Base-by-base conservation (phyloP, 2,888 invertebrate genomes). In the Amphiduros pacificus region DNA sequence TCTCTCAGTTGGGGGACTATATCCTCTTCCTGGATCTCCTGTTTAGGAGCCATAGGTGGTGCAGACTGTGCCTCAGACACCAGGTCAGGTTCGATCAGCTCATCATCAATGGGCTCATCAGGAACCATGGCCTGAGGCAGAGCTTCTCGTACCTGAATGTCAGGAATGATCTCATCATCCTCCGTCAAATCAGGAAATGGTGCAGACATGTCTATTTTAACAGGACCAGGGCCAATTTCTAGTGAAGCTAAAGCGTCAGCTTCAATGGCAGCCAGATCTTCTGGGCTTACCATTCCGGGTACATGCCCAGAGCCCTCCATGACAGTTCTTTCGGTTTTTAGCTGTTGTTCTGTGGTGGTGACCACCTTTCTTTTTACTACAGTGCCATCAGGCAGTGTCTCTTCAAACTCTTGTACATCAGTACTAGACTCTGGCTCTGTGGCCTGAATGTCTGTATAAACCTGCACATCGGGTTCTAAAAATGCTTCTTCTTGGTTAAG, bases 301-400 rank as follows among this genome's bases (percentile, higher is more conserved):
- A 59, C 29, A 24, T 51, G 51, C 27, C 22, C 36, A 9, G 26
- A 14, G 20, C 59, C 70, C 56, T 70, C 70, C 44, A 70, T 59
- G 3, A 68, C 55, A 14, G 60, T 59, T 29, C 65, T 22, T 52
- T 69, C 67, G 2, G 70, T 70, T 11, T 48, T 64, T 56, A 70
- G 52, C 57, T 70, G 68, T 48, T 69, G 64, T 44, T 68, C 66
- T 4, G 66, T 71, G 5, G 63, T 71, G 5, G 71, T 71, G 31
- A 66, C 60, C 4, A 71, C 62, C 29, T 57, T 58, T 31, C 65
- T 40, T 41, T 69, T 67, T 20, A 72, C 64, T 20, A 70, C 55
- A 2, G 68, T 69, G 22, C 72, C 72, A 53, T 72, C 71, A 9
- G 59, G 67, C 62, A 62, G 64, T 22, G 48, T 66, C 61, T 66